Conservation (phyloP, 2,797 vertebrate species). For the Cyprinodon diabolis region DNA sequence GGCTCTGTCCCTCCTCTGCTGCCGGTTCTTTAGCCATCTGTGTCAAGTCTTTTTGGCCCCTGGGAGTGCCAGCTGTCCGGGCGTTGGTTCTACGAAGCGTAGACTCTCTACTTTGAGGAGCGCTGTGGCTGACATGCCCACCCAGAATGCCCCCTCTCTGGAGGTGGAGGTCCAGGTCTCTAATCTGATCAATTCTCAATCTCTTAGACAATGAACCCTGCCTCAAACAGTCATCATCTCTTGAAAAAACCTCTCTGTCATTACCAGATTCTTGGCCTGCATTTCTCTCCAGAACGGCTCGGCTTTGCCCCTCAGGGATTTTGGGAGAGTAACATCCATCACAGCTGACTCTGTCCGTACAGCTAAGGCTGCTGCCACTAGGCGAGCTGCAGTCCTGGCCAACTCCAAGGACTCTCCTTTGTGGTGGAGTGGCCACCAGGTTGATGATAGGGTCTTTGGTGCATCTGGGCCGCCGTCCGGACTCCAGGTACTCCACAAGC, state of each 20-base stretch:
- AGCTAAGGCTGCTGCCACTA: slow-evolving; percentile 60
- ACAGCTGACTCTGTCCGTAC: slow-evolving; percentile 44
- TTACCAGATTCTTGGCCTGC: slow-evolving; percentile 39
- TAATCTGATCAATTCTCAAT: slow-evolving; percentile 61
- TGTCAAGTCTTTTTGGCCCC: slow-evolving; percentile 55
- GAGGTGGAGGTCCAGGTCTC: slow-evolving; percentile 63
- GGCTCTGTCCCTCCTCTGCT: slow-evolving; percentile 62
- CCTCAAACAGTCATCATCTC: slow-evolving; percentile 69
- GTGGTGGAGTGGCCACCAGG: slow-evolving; percentile 75
- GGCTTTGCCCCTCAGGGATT: slow-evolving; percentile 70
- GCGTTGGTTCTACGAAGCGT: slow-evolving; percentile 61
- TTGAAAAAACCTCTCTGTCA: slow-evolving; percentile 38
- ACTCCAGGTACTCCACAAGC: slow-evolving; percentile 90
- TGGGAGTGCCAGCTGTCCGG: slow-evolving; percentile 30
- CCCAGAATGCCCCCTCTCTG: slow-evolving; percentile 52
- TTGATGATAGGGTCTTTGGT: slow-evolving; percentile 86
- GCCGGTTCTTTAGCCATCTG: slow-evolving; percentile 50
- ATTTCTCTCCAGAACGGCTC: slow-evolving; percentile 51
- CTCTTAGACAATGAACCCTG: slow-evolving; percentile 71
- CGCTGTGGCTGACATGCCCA: slow-evolving; percentile 55
- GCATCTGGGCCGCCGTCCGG: slow-evolving; percentile 87
- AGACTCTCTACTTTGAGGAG: slow-evolving; percentile 75
- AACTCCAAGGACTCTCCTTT: slow-evolving; percentile 44
- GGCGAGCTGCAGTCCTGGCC: slow-evolving; percentile 61
- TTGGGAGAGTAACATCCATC: slow-evolving; percentile 57